A percentile compares a stretch with the other conserved stretches of the same genome.
phyloP scores from a whole-genome alignment of 2,888 invertebrate genomes.

The Dasysyrphus albostriatus region DNA sequence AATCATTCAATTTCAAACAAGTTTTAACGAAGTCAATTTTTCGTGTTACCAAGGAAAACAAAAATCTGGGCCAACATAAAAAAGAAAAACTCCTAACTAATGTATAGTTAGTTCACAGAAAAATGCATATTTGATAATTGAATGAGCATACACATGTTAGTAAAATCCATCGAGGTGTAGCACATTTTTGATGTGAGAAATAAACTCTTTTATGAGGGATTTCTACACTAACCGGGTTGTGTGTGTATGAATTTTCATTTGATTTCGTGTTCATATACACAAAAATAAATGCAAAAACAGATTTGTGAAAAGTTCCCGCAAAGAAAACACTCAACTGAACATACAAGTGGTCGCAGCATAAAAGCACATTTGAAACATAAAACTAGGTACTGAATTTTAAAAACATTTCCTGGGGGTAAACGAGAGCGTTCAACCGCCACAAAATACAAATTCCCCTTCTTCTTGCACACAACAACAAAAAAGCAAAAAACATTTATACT shows the following conservation, averaged over 20 bases:
- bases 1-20: background rate
- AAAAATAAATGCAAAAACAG: background rate
- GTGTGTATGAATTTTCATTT: conserved; percentile 4
- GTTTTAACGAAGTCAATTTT: background rate
- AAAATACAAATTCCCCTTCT: conserved; percentile 27
- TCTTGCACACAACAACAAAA: background rate
- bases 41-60: background rate
- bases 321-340: conserved; percentile 6
- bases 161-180: background rate
- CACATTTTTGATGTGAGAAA: conserved; percentile 21
- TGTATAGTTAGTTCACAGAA: background rate
- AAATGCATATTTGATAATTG: background rate
- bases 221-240: background rate
- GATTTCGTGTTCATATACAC: conserved; percentile 14
- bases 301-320: background rate
- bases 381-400: background rate
- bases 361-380: conserved; percentile 4
- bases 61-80: background rate
- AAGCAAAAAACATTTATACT: conserved; percentile 16
- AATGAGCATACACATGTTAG: conserved; percentile 9
- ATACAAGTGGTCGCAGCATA: conserved; percentile 27
- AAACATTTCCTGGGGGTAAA: conserved; percentile 31
- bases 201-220: conserved; percentile 34
- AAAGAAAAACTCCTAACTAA: background rate
- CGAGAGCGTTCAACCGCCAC: conserved; percentile 47